A percentile compares a stretch with the other conserved stretches of the same genome.
Conservation (phyloP, 2,113 vertebrate genomes). For the Urocynchramus pylzowi region DNA sequence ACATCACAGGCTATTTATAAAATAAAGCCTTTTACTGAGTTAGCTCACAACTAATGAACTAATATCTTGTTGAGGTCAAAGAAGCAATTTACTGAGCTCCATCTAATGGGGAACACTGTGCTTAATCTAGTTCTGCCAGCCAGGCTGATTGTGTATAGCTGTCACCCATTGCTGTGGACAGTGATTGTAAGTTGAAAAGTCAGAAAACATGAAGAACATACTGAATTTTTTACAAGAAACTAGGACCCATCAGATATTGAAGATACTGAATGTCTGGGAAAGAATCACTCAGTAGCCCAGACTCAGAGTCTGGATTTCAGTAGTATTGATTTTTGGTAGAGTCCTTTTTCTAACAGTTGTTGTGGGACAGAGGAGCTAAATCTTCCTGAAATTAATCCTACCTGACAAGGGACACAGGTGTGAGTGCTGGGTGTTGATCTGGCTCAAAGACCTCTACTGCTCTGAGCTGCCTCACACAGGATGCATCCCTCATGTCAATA, state of each 20-base stretch:
- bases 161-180: neutral
- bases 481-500: neutral
- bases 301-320: neutral
- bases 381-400: neutral
- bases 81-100: neutral
- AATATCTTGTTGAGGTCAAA: neutral
- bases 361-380: neutral
- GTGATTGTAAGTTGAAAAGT: neutral
- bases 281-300: neutral
- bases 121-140: neutral
- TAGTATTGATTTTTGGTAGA: neutral
- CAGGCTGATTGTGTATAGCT: neutral
- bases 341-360: neutral
- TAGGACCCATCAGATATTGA: neutral
- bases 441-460: neutral
- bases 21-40: neutral
- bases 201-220: neutral
- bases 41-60: neutral
- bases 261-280: neutral
- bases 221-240: neutral
- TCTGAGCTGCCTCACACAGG: neutral
- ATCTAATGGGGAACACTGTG: neutral
- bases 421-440: neutral
- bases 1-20: neutral
- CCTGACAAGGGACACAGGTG: neutral